Conservation (phyloP, 2,113 vertebrate genomes). For the Syngnathus floridae region DNA sequence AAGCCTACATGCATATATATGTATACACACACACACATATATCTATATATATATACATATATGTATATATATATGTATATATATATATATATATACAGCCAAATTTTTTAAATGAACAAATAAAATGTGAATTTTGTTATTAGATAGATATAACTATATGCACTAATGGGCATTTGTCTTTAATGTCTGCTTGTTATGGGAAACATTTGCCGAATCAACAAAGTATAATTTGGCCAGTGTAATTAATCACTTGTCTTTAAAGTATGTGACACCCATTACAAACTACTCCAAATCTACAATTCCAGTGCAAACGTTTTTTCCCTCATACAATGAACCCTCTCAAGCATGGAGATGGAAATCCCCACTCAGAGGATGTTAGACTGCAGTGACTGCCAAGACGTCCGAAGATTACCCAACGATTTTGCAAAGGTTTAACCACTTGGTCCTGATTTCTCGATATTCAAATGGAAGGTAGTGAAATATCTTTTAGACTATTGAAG, state of each 20-base stretch:
- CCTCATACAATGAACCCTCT: slow-evolving; percentile 3
- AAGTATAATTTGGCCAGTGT: background rate
- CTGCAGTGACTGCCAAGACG: slow-evolving; percentile 10
- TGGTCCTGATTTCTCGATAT: slow-evolving; percentile 10
- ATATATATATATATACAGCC: no score
- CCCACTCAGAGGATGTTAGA: slow-evolving; percentile 34
- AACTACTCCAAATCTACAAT: background rate
- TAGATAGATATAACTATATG: no score
- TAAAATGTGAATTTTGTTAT: no score
- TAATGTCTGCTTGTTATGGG: no score
- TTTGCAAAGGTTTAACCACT: slow-evolving; percentile 2
- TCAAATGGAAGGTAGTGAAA: background rate
- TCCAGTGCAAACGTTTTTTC: background rate
- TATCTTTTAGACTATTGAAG: background rate
- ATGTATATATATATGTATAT: no score
- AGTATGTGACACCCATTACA: background rate
- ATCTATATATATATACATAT: no score
- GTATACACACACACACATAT: no score
- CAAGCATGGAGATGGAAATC: slow-evolving; percentile 34
- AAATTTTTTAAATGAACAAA: no score
- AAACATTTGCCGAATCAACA: no score
- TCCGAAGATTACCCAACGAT: slow-evolving; percentile 5
- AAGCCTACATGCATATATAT: no score
- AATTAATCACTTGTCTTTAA: background rate
- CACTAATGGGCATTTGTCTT: background rate